A percentile compares a stretch with the other conserved stretches of the same genome.
phyloP scores from a whole-genome alignment of 2,113 vertebrate species.

The Chionodraco myersi region DNA sequence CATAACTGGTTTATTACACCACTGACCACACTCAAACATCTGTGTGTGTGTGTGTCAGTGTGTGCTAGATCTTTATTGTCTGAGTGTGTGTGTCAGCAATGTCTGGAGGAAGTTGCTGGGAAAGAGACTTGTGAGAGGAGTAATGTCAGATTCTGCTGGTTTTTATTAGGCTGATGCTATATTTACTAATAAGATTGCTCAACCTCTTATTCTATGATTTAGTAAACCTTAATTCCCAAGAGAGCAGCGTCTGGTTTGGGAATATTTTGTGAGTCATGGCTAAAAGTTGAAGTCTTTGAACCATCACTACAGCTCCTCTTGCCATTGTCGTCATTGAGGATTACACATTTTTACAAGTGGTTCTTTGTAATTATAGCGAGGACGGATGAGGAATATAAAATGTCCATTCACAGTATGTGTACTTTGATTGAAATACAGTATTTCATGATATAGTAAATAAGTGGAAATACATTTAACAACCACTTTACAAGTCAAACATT shows the following conservation, averaged over 20 bases:
- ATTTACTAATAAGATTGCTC: too few relatives aligned
- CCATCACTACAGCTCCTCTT: not conserved
- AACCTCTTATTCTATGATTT: not conserved
- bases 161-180: too few relatives aligned
- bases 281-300: not conserved
- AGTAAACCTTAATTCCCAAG: not conserved
- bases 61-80: not conserved
- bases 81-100: not conserved
- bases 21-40: constrained; percentile 29
- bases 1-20: constrained; percentile 27
- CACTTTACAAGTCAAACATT: not conserved
- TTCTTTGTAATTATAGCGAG: not conserved
- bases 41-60: constrained; percentile 15
- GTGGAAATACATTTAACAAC: not conserved
- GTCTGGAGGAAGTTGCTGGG: constrained; percentile 47
- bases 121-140: not conserved
- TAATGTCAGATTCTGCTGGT: too few relatives aligned
- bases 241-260: constrained; percentile 10
- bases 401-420: not conserved
- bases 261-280: constrained; percentile 26
- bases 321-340: too few relatives aligned
- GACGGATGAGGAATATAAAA: not conserved
- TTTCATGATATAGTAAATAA: not conserved
- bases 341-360: not conserved
- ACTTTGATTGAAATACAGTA: not conserved